Evolutionary conservation across 2,113 vertebrate species (phyloP), one percentile per base, ranked within the genome.

Genomic region (Capreolus pygargus): DNA sequence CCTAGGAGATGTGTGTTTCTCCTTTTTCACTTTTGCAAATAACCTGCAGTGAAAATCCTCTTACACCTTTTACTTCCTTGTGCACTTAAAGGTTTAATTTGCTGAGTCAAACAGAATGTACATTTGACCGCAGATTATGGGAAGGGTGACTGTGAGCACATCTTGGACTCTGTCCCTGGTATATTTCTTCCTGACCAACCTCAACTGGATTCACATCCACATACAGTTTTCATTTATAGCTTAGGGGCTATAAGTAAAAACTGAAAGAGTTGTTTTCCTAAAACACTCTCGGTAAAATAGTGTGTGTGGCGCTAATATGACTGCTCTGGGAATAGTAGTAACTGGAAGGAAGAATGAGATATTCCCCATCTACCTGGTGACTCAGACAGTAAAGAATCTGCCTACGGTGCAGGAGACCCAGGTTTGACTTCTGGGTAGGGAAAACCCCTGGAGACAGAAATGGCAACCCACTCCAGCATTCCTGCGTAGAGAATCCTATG

Each of bases 181-280:
- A 1, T 64, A 85, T 91, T 78, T 91, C 50, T 55, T 91, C 36
- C 83, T 95, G 76, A 83, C 3, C 30, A 23, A 83, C n/a, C 13
- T 94, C 89, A 6, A 2, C 0, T 52, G 67, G 33, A 85, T 85
- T 93, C 91, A 78, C 4, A 27, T 74, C 52, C 21, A 61, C 79
- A 82, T 55, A 60, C 6, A 6, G 10, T 86, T 96, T 89, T 87
- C 45, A 82, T 58, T 95, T 82, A 52, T 74, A 76, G 86, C 61
- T 95, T 74, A 89, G 84, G 30, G 33, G 45, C 43, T 17, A 3
- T 81, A 84, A 92, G 36, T 92, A 88, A 96, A 95, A 96, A 57
- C 23, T 27, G 13, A 61, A 95, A 93, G 81, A 58, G n/a, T 6
- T 61, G 21, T 93, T 95, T 96, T 93, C 85, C 57, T 47, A 52